Conservation (phyloP, 2,888 invertebrate species). For the Apotomis turbidana region DNA sequence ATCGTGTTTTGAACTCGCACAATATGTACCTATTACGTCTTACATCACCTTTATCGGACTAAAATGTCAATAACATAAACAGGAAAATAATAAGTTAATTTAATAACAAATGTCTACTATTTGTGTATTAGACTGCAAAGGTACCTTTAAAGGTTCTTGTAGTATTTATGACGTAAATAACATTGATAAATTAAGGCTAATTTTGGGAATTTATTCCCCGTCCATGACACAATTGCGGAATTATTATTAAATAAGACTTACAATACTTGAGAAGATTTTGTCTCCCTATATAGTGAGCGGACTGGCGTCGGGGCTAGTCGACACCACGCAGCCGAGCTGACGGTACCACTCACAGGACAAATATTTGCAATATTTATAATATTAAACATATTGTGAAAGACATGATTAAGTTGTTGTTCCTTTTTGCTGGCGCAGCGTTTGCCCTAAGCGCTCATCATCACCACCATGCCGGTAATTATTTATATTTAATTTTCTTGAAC, state of each 20-base stretch:
- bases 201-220: no score
- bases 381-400: not conserved
- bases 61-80: slow-evolving; percentile 11
- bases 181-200: no score
- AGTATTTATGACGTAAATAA: no score
- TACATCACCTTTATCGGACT: slow-evolving; percentile 7
- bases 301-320: not conserved
- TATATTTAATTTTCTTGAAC: not conserved
- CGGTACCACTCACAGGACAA: slow-evolving; percentile 2
- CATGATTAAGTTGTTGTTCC: slow-evolving; percentile 20
- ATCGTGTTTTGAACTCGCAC: slow-evolving; percentile 1
- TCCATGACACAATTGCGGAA: no score
- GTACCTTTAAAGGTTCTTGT: not conserved
- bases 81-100: slow-evolving; percentile 9
- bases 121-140: not conserved
- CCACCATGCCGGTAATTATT: slow-evolving; percentile 4
- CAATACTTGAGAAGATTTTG: not conserved
- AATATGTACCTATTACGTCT: not conserved
- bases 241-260: no score
- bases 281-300: slow-evolving; percentile 1
- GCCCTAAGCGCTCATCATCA: not conserved
- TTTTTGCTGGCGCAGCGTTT: slow-evolving; percentile 7
- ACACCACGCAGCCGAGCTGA: not conserved
- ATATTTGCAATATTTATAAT: not conserved
- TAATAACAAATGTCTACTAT: not conserved